A percentile compares a stretch with the other conserved stretches of the same genome.
Evolutionary conservation across 2,888 invertebrate genomes (phyloP).

Genomic region (Drosophila limbata): DNA sequence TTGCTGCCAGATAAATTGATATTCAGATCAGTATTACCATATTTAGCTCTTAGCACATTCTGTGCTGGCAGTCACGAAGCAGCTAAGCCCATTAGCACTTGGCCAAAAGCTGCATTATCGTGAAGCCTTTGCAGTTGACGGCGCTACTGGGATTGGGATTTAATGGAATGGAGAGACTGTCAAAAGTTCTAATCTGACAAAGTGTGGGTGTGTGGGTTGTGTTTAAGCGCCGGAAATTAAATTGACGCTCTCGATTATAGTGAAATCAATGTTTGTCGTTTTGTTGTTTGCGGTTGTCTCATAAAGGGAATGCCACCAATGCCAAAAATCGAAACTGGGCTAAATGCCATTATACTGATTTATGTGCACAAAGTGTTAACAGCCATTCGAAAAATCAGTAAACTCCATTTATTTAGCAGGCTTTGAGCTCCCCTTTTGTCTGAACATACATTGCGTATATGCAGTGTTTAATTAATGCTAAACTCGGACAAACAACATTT

Average conservation of each 20-base stretch:
- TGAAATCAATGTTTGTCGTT: slow-evolving; percentile 53
- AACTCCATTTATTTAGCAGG: slow-evolving; percentile 59
- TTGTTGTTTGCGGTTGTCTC: slow-evolving; percentile 26
- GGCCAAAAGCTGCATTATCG: slow-evolving; percentile 34
- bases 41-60: slow-evolving; percentile 27
- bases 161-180: slow-evolving; percentile 17
- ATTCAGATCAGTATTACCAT: slow-evolving; percentile 12
- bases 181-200: slow-evolving; percentile 33
- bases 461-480: slow-evolving; percentile 57
- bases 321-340: slow-evolving; percentile 49
- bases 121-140: not conserved
- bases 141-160: not conserved
- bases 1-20: slow-evolving; percentile 7
- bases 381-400: slow-evolving; percentile 41
- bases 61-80: slow-evolving; percentile 6
- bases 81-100: slow-evolving; percentile 62
- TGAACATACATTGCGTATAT: slow-evolving; percentile 48
- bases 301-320: slow-evolving; percentile 40
- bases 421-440: not conserved
- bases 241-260: slow-evolving; percentile 65
- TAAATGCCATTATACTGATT: slow-evolving; percentile 70
- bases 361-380: slow-evolving; percentile 69
- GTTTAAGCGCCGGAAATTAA: slow-evolving; percentile 74
- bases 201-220: not conserved
- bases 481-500: slow-evolving; percentile 29